Evolutionary conservation across 2,797 vertebrate species (phyloP).

Genomic region (Notolepis coatsorum): DNA sequence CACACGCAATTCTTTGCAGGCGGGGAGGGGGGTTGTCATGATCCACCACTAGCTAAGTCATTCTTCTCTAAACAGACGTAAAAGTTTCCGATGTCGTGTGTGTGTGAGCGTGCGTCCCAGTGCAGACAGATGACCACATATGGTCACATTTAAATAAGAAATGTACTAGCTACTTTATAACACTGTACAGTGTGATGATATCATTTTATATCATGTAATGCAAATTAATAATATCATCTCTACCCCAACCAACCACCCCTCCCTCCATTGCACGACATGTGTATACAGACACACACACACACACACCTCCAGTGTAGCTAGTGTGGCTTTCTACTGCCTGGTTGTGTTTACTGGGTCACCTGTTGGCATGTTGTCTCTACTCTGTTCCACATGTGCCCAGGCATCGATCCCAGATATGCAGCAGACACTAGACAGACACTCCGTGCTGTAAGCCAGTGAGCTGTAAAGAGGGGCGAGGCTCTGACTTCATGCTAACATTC

Average conservation of each 20-base stretch:
- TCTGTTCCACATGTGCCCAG: constrained; percentile 26
- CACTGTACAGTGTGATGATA: neutral
- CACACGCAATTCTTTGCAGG: constrained; percentile 31
- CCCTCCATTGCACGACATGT: too few species aligned
- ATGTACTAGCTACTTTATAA: constrained; percentile 4
- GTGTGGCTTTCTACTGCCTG: constrained; percentile 6
- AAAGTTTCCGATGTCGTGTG: constrained; percentile 71
- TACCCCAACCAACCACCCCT: too few species aligned
- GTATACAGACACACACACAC: constrained; percentile 3
- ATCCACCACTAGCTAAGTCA: constrained; percentile 57
- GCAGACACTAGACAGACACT: neutral
- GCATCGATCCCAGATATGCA: constrained; percentile 48
- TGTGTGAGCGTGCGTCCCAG: constrained; percentile 35
- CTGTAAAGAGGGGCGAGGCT: constrained; percentile 27
- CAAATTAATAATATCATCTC: too few species aligned
- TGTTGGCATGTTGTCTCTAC: constrained; percentile 20
- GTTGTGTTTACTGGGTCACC: constrained; percentile 40
- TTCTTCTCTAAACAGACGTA: constrained; percentile 56
- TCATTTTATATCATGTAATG: constrained; percentile 3
- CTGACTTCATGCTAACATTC: neutral
- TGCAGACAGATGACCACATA: constrained; percentile 69
- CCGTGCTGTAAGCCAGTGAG: constrained; percentile 23
- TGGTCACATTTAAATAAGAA: constrained; percentile 62
- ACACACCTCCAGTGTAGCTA: neutral
- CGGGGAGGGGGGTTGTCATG: constrained; percentile 67